Evolutionary conservation across 2,797 vertebrate genomes (phyloP).

Genomic region (Enoplosus armatus): DNA sequence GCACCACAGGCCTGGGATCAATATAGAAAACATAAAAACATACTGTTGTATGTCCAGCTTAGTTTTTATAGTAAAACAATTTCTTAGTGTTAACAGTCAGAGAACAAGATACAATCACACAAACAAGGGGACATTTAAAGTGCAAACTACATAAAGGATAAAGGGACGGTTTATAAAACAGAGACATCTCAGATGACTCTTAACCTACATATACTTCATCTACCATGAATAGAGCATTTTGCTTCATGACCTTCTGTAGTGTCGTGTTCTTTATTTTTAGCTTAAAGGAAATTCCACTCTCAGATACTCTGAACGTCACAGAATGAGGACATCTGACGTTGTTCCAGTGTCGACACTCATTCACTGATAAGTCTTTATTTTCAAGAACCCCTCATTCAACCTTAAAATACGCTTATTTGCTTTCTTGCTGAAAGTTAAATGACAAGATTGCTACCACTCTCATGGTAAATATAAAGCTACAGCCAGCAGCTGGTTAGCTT

Average conservation of each 20-base stretch:
- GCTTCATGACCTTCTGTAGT: slow-evolving; percentile 55
- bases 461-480: background rate
- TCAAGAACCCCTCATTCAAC: background rate
- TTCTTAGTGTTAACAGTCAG: slow-evolving; percentile 64
- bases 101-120: slow-evolving; percentile 51
- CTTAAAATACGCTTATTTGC: background rate
- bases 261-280: slow-evolving; percentile 51
- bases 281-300: slow-evolving; percentile 41
- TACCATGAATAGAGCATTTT: slow-evolving; percentile 22
- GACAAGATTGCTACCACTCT: background rate
- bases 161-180: slow-evolving; percentile 26
- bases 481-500: background rate
- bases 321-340: slow-evolving; percentile 7
- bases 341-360: background rate
- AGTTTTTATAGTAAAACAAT: background rate
- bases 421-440: background rate
- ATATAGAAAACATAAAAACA: slow-evolving; percentile 33
- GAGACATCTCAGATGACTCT: slow-evolving; percentile 7
- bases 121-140: slow-evolving; percentile 74
- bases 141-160: slow-evolving; percentile 73
- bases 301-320: slow-evolving; percentile 2
- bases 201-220: slow-evolving; percentile 17
- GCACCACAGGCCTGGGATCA: slow-evolving; percentile 30
- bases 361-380: slow-evolving; percentile 1
- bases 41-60: slow-evolving; percentile 37